phyloP scores from a whole-genome alignment of 2,888 invertebrate species.

The Agrilus mali region DNA sequence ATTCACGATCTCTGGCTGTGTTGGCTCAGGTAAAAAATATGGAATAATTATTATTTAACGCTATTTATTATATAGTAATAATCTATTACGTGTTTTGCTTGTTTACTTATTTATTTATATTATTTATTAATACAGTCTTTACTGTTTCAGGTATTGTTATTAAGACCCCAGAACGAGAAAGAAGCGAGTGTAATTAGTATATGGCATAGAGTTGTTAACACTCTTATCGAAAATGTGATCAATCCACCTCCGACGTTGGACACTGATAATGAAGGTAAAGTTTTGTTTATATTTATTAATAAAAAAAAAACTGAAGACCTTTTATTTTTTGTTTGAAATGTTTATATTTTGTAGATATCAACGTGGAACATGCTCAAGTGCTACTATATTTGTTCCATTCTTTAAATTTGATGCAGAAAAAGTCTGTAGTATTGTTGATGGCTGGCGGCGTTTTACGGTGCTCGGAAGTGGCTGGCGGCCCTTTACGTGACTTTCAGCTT shows the following conservation, averaged over 20 bases:
- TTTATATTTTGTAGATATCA: constrained; percentile 55
- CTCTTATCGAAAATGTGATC: constrained; percentile 74
- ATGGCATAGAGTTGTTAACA: constrained; percentile 83
- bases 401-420: constrained; percentile 91
- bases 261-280: constrained; percentile 58
- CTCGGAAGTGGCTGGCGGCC: constrained; percentile 47
- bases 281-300: background rate
- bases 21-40: constrained; percentile 64
- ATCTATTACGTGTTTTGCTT: too few species aligned
- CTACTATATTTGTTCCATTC: constrained; percentile 90
- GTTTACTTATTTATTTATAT: constrained; percentile 6
- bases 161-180: constrained; percentile 71
- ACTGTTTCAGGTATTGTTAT: constrained; percentile 48
- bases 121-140: background rate
- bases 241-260: constrained; percentile 51
- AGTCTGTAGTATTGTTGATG: constrained; percentile 75
- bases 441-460: constrained; percentile 62
- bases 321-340: background rate
- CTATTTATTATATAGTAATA: background rate
- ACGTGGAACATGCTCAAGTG: constrained; percentile 91
- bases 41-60: background rate
- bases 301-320: background rate
- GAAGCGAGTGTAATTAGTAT: constrained; percentile 83
- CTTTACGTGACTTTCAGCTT: constrained; percentile 55
- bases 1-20: constrained; percentile 64